Evolutionary conservation across 2,888 invertebrate species (phyloP).

Genomic region (Cryptus armator): DNA sequence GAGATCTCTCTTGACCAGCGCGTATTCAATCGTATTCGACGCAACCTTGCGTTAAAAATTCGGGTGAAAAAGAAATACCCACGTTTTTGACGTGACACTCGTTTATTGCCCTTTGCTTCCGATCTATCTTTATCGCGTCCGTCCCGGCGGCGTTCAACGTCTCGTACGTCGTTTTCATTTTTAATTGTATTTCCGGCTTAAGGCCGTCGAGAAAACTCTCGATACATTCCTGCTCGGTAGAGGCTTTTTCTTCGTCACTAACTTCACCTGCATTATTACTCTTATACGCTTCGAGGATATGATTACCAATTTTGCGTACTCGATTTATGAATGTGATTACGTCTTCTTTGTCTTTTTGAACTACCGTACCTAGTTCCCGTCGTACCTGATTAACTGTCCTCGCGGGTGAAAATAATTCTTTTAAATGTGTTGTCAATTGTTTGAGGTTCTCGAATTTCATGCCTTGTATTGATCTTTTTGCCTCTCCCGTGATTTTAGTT

Average conservation of each 20-base stretch:
- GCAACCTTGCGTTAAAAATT: too few relatives aligned
- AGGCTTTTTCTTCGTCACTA: conserved; percentile 12
- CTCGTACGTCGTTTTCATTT: not conserved
- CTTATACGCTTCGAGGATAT: conserved; percentile 15
- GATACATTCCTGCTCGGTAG: not conserved
- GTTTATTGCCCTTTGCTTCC: conserved; percentile 9
- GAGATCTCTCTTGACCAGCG: too few relatives aligned
- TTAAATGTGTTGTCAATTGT: not conserved
- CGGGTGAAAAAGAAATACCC: too few relatives aligned
- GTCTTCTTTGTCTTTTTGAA: conserved; percentile 25
- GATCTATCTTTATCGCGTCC: conserved; percentile 30
- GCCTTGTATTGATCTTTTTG: not conserved
- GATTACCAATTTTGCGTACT: conserved; percentile 38
- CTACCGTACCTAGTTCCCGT: too few relatives aligned
- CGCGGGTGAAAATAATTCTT: conserved; percentile 33
- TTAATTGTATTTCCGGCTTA: conserved; percentile 28
- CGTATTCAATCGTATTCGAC: too few relatives aligned
- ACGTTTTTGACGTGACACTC: too few relatives aligned
- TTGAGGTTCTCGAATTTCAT: too few relatives aligned
- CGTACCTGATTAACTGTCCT: not conserved
- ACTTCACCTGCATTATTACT: conserved; percentile 6
- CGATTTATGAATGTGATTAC: conserved; percentile 41
- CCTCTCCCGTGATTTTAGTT: not conserved
- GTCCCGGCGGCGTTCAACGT: conserved; percentile 9
- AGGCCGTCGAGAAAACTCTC: conserved; percentile 45